Percentiles rank a stretch among this genome's conserved stretches.
phyloP scores from a whole-genome alignment of 2,797 vertebrate species.

The Leptoclinus maculatus region DNA sequence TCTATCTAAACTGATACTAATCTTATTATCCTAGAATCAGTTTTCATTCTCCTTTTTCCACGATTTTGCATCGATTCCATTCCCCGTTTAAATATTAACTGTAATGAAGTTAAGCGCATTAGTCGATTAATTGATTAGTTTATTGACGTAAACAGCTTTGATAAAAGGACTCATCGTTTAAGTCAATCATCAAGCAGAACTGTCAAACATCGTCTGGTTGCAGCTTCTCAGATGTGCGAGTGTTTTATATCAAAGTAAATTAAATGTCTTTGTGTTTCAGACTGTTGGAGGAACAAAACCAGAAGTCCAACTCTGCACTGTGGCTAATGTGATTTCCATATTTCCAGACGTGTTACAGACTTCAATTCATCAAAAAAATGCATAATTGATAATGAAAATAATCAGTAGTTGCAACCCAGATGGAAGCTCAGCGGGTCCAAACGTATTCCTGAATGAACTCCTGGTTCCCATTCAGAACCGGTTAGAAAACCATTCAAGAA shows the following conservation, averaged over 20 bases:
- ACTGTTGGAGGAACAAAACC: no score
- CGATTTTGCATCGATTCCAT: background rate
- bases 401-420: background rate
- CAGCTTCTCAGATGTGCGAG: background rate
- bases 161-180: background rate
- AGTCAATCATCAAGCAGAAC: background rate
- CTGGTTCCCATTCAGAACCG: background rate
- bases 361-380: background rate
- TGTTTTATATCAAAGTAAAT: background rate
- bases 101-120: background rate
- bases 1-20: background rate
- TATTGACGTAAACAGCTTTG: background rate
- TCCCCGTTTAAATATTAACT: background rate
- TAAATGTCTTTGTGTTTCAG: background rate
- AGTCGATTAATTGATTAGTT: background rate
- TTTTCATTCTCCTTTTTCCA: background rate
- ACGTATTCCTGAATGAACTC: background rate
- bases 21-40: background rate
- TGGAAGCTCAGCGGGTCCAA: background rate
- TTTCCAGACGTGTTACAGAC: background rate
- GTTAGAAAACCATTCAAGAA: background rate
- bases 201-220: background rate
- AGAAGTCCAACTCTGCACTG: background rate
- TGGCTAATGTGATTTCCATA: background rate
- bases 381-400: no score